Evolutionary conservation across 2,113 vertebrate species (phyloP), one percentile per base, ranked within the genome.

Genomic region (Callionymus lyra): DNA sequence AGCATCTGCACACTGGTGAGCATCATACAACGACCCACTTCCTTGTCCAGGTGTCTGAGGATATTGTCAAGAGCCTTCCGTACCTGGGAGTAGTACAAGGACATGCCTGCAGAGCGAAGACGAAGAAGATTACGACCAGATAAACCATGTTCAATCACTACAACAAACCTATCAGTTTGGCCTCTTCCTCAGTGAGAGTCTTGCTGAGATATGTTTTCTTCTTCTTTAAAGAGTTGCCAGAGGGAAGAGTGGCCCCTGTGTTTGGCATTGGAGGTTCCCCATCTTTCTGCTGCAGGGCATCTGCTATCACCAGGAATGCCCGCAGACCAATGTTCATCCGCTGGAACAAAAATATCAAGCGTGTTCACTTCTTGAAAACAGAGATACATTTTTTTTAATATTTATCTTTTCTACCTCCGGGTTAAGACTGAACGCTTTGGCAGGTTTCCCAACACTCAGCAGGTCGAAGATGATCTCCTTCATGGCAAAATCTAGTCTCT

Each of bases 401-500:
- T n/a, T 12, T 17, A 35, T 5, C 2, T 10, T 44, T 32, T 48
- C 64, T 91, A 99, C 94, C 95, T 99, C 95, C 53, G 95, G 95
- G 54, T 96, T 98, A 65, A 99, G 91, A 85, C 92, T 97, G 82
- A 99, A 98, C 50, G 95, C 94, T 85, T 97, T 99, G 56, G 93
- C 89, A 64, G 93, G 90, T 74, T 98, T 99, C 69, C 94, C 94
- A 43, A 98, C 94, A 77, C 89, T 92, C 63, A 98, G 86, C 57
- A 99, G 90, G 72, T 99, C 95, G 83, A 93, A 97, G 72, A 99
- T 97, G 57, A 98, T 98, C 86, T 99, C 95, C 75, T 97, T 98
- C 95, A 98, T 99, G 40, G 94, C 93, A 68, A 98, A 99, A 87
- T 99, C 95, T 63, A 99, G 88, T 54, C 90, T 89, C 70, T 98